Conservation (phyloP, 2,888 invertebrate species). For the Ellobium chinense region DNA sequence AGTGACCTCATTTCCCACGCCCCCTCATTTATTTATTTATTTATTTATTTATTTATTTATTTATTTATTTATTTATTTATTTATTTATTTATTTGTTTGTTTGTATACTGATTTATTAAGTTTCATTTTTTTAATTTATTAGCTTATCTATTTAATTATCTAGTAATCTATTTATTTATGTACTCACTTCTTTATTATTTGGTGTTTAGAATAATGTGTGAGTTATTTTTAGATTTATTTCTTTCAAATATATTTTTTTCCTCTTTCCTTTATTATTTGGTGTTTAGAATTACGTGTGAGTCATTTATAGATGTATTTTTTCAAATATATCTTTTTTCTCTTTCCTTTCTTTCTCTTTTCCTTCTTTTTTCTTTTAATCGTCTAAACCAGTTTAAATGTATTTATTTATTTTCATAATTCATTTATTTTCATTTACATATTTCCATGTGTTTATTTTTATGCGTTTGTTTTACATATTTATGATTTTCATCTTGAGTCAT, state of each 20-base stretch:
- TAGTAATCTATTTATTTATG: neutral
- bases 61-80: neutral
- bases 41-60: neutral
- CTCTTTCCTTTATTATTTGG: neutral
- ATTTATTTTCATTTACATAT: too few species aligned
- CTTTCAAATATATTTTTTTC: neutral
- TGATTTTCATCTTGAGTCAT: too few species aligned
- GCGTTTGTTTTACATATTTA: too few species aligned
- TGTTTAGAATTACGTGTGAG: neutral
- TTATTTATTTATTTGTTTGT: neutral
- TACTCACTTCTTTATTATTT: neutral
- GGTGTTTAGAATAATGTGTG: neutral
- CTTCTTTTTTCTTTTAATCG: too few species aligned
- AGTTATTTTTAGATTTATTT: neutral
- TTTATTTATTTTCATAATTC: too few species aligned
- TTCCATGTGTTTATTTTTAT: too few species aligned
- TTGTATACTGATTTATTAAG: neutral
- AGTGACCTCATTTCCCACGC: neutral
- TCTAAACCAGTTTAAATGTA: too few species aligned
- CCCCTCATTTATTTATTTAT: neutral
- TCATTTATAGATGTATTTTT: neutral
- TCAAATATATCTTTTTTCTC: neutral
- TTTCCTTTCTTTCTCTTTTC: neutral
- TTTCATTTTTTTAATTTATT: too few species aligned
- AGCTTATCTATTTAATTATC: neutral